Base-by-base conservation (phyloP, 2,113 vertebrate species). In the Colius striatus region DNA sequence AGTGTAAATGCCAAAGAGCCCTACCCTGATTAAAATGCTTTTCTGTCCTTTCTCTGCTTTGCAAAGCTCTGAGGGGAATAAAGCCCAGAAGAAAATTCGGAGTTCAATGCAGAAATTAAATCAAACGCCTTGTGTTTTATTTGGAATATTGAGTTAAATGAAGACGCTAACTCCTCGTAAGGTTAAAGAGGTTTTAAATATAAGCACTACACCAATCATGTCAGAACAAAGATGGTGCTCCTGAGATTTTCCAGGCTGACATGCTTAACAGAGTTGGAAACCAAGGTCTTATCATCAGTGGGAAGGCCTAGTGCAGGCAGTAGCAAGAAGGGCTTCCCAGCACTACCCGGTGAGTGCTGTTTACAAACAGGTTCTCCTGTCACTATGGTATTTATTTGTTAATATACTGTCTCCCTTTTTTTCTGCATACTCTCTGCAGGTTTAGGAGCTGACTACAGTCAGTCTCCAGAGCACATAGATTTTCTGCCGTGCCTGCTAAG, bases 11-110 rank as follows among this genome's bases (percentile, higher is more conserved):
- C 88, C 95, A 84, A 50, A 95, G 96, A 96, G 92, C 75, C 67
- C 80, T 89, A 84, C 60, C 60, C 95, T 34, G 90, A 97, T 95
- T 95, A 86, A 97, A 97, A 95, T 78, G 41, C 77, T 89, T 73
- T 25, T 12, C 43, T 18, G 20, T 68, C 34, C 62, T 22, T 73
- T 36, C 78, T 85, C 61, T 55, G 58, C 70, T 93, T 86, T 84
- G 57, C 21, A 90, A 80, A 93, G 73, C 67, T 71, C 68, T 27
- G 65, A 68, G 11, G 16, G 58, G n/a, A 54, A 66, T 51, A 93
- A 93, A 83, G 30, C 63, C 21, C 45, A 74, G n/a, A 86, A 90
- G 7, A 91, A 80, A 91, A 95, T 78, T 50, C 5, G 14, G 51
- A 58, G 16, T 85, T 87, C 75, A 95, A 54, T 18, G 41, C 34